Conservation (phyloP, 2,797 vertebrate genomes). For the Danio tinwini region DNA sequence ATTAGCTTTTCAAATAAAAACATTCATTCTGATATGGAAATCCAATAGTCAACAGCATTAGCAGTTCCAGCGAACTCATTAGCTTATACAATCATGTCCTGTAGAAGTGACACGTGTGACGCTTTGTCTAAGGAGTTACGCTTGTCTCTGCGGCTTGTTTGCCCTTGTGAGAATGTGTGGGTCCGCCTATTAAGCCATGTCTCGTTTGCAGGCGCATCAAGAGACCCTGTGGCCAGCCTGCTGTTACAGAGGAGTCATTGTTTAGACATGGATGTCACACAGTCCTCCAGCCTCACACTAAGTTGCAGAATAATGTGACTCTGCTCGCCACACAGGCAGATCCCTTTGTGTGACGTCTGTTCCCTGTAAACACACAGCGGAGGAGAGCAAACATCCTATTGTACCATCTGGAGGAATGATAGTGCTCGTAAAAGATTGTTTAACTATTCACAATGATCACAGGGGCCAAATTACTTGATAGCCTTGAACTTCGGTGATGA, state of each 20-base stretch:
- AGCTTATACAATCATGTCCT: background rate
- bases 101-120: constrained; percentile 3
- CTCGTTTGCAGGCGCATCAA: background rate
- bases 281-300: constrained; percentile 27
- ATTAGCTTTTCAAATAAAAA: constrained; percentile 1
- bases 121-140: background rate
- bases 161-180: background rate
- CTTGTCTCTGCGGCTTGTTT: background rate
- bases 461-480: constrained; percentile 24
- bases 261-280: constrained; percentile 43
- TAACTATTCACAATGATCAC: constrained; percentile 31
- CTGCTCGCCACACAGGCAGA: constrained; percentile 16
- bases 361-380: constrained; percentile 23
- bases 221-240: constrained; percentile 6
- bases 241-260: constrained; percentile 43
- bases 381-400: constrained; percentile 33
- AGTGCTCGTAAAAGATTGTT: constrained; percentile 28
- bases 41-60: background rate
- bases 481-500: constrained; percentile 12
- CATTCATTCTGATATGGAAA: background rate
- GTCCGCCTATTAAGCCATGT: constrained; percentile 10
- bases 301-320: constrained; percentile 37
- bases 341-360: constrained; percentile 30
- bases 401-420: constrained; percentile 18
- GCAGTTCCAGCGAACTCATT: background rate